These are phyloP conservation scores for Rhynchomys soricoides DNA, from an alignment of 2,113 vertebrate species.

Conservation along the genomic window DNA sequence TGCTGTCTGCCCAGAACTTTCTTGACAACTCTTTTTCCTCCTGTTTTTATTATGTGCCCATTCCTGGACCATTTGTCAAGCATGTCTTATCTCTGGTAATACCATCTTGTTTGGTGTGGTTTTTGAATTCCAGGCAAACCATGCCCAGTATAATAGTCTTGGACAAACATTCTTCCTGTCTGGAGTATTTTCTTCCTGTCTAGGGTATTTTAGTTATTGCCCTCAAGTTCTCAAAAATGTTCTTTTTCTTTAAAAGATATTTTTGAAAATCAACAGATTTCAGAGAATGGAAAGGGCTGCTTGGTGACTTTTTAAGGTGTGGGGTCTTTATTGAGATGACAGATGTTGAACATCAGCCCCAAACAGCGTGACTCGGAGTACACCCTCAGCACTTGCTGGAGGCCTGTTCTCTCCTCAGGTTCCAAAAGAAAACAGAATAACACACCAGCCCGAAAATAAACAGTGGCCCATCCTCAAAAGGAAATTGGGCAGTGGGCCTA, in stretches of 20 bases:
- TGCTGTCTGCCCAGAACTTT: background rate
- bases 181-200: constrained; percentile 81
- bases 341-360: background rate
- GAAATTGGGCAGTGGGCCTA: constrained; percentile 72
- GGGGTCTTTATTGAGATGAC: background rate
- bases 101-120: constrained; percentile 71
- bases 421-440: constrained; percentile 52
- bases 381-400: background rate
- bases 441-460: constrained; percentile 66
- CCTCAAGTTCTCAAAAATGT: constrained; percentile 66
- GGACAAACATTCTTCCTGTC: constrained; percentile 81
- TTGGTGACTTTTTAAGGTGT: constrained; percentile 24
- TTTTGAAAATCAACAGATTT: constrained; percentile 75
- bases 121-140: constrained; percentile 75
- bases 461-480: constrained; percentile 66
- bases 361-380: background rate
- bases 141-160: constrained; percentile 73
- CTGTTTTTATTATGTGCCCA: constrained; percentile 52
- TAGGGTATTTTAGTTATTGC: constrained; percentile 76
- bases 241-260: constrained; percentile 61
- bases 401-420: background rate
- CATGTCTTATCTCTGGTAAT: constrained; percentile 69
- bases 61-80: constrained; percentile 63
- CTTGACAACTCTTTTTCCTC: constrained; percentile 31
- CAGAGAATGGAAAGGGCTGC: constrained; percentile 52